Evolutionary conservation across 2,888 invertebrate species (phyloP).

Genomic region (Luperina nickerlii): DNA sequence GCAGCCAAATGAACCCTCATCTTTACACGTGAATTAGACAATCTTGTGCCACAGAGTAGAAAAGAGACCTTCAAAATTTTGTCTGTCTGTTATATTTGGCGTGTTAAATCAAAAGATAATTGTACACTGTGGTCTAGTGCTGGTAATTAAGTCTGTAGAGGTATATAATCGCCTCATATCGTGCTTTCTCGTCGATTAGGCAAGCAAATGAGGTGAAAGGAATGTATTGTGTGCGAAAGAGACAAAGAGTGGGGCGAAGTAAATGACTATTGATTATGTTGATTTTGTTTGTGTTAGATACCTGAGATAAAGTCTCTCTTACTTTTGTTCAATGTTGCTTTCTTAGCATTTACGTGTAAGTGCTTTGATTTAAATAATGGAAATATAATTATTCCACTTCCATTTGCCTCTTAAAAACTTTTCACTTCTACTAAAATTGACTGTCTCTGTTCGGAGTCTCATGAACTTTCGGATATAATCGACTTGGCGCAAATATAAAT

Average conservation of each 20-base stretch:
- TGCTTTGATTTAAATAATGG: conserved; percentile 34
- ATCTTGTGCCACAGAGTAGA: conserved; percentile 61
- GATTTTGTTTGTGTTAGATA: conserved; percentile 63
- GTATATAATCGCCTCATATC: conserved; percentile 80
- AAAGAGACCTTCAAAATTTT: background rate
- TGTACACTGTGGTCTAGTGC: conserved; percentile 59
- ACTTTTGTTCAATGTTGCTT: conserved; percentile 28
- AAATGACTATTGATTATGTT: conserved; percentile 69
- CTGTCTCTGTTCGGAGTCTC: background rate
- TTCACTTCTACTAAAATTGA: background rate
- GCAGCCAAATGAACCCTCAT: conserved; percentile 70
- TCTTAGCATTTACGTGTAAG: conserved; percentile 23
- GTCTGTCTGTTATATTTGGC: conserved; percentile 13
- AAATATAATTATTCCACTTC: conserved; percentile 11
- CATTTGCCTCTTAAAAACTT: background rate
- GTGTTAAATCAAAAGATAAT: background rate
- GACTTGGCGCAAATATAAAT: background rate
- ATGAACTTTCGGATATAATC: background rate
- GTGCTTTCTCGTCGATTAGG: conserved; percentile 81
- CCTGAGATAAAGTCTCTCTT: conserved; percentile 37
- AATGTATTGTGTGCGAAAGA: conserved; percentile 78
- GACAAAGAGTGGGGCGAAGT: conserved; percentile 70
- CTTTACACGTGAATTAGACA: conserved; percentile 47
- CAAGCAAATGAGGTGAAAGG: conserved; percentile 80
- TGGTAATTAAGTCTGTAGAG: conserved; percentile 56